Percentiles rank a stretch among this genome's conserved stretches.
Evolutionary conservation across 2,888 invertebrate species (phyloP).

Genomic region (Conchocele bisecta): DNA sequence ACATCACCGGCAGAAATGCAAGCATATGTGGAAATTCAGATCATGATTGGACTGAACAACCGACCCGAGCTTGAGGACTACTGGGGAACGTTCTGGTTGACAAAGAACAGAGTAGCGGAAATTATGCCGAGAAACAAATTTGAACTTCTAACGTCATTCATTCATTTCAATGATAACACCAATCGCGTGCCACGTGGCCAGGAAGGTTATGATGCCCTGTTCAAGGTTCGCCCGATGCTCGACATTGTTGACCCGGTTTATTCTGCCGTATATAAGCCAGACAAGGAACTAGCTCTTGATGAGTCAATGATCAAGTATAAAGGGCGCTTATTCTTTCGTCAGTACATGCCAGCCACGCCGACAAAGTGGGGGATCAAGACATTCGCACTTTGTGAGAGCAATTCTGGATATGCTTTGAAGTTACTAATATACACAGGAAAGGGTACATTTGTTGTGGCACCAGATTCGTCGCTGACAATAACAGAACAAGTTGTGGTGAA

Average conservation of each 20-base stretch:
- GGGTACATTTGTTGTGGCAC: background rate
- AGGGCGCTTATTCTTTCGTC: too few relatives aligned
- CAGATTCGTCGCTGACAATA: background rate
- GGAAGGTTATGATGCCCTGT: constrained; percentile 20
- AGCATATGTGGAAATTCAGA: constrained; percentile 25
- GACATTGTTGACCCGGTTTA: constrained; percentile 14
- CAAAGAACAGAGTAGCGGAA: constrained; percentile 2
- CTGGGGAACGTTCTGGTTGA: constrained; percentile 20
- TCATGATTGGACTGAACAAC: constrained; percentile 21
- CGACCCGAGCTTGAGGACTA: constrained; percentile 15
- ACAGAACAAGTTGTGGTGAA: background rate
- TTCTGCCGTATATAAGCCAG: constrained; percentile 7
- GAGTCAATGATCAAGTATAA: too few relatives aligned
- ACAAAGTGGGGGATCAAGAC: too few relatives aligned
- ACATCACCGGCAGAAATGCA: constrained; percentile 8
- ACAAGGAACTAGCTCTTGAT: constrained; percentile 16
- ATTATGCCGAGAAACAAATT: constrained; percentile 23
- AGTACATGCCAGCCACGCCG: too few relatives aligned
- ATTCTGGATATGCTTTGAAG: background rate
- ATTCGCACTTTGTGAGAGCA: background rate
- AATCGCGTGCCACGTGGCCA: constrained; percentile 5
- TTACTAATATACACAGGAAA: background rate
- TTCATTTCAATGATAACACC: constrained; percentile 31
- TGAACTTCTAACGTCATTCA: constrained; percentile 5
- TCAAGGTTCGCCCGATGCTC: constrained; percentile 27